phyloP scores from a whole-genome alignment of 2,888 invertebrate species.

The Hartigia nigra region DNA sequence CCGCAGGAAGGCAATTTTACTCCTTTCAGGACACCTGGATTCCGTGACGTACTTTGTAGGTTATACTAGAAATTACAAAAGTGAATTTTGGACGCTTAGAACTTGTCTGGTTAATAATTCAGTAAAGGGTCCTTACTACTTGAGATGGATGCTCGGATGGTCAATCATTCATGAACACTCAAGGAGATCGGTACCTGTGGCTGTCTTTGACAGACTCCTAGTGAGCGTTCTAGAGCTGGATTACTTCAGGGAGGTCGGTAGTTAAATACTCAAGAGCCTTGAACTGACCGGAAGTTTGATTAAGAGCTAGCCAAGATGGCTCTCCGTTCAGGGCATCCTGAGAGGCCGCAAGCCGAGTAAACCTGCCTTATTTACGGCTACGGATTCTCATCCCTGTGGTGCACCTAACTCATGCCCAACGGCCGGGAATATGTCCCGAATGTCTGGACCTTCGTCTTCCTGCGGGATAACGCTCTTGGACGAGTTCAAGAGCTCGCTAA shows the following conservation, averaged over 20 bases:
- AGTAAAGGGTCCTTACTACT: neutral
- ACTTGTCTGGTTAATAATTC: neutral
- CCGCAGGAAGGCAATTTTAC: conserved; percentile 19
- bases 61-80: neutral
- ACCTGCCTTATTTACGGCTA: conserved; percentile 47
- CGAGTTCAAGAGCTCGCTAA: conserved; percentile 39
- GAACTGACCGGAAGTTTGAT: conserved; percentile 6
- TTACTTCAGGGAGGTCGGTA: neutral
- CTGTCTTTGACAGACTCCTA: conserved; percentile 15
- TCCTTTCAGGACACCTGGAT: conserved; percentile 8
- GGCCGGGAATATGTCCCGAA: conserved; percentile 55
- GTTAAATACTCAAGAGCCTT: neutral
- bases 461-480: conserved; percentile 43
- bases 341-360: neutral
- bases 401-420: conserved; percentile 52
- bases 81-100: neutral
- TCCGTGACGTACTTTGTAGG: neutral
- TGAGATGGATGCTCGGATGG: neutral
- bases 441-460: conserved; percentile 59
- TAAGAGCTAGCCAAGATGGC: neutral
- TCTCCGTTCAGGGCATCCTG: neutral
- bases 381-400: conserved; percentile 36
- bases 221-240: neutral
- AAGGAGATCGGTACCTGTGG: neutral
- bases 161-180: conserved; percentile 7